phyloP scores from a whole-genome alignment of 1,140 invertebrate genomes.

The Phenacoccus solenopsis region DNA sequence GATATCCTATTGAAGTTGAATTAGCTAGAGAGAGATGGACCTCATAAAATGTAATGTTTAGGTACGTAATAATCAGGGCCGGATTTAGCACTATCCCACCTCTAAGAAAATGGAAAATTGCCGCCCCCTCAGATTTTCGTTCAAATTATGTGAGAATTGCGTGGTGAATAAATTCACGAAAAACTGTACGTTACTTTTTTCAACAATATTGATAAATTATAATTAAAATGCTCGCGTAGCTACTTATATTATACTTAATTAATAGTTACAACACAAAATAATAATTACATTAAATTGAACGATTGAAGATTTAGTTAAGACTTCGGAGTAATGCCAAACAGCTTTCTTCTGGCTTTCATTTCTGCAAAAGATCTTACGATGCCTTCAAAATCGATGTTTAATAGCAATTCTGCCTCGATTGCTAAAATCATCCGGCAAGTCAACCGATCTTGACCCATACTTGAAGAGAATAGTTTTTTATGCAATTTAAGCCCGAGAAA shows the following conservation, averaged over 20 bases:
- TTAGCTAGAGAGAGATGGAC: too few relatives aligned
- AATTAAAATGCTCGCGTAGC: not conserved
- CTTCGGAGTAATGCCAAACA: too few relatives aligned
- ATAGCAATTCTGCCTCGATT: not conserved
- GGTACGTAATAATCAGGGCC: too few relatives aligned
- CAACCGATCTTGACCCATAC: not conserved
- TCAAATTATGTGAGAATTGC: too few relatives aligned
- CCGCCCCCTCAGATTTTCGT: not conserved
- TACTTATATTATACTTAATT: not conserved
- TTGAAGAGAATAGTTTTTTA: slow-evolving; percentile 14
- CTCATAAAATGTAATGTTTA: too few relatives aligned
- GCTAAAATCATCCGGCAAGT: not conserved
- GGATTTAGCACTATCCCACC: not conserved
- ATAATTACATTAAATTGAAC: too few relatives aligned
- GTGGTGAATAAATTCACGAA: too few relatives aligned
- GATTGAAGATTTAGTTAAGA: not conserved
- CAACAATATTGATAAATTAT: not conserved
- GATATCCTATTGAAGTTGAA: too few relatives aligned
- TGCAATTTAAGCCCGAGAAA: slow-evolving; percentile 18
- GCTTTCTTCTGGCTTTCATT: slow-evolving; percentile 19
- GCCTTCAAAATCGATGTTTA: slow-evolving; percentile 9
- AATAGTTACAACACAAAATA: not conserved
- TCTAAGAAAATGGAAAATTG: not conserved
- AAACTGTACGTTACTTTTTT: not conserved
- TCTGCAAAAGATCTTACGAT: slow-evolving; percentile 12